Conservation (phyloP, 2,113 vertebrate species). For the Dipodomys ordii region DNA sequence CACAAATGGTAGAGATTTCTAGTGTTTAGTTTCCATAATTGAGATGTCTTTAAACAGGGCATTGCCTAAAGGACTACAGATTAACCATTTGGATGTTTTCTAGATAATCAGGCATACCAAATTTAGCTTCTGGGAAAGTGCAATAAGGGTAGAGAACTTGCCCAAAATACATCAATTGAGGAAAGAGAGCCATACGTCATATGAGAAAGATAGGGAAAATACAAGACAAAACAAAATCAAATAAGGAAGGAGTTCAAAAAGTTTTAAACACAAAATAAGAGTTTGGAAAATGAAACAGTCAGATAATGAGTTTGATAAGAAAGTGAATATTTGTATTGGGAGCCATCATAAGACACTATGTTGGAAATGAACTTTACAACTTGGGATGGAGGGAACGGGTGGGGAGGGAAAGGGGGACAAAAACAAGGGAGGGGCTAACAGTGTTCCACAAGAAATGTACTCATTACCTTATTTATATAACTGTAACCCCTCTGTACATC, state of each 20-base stretch:
- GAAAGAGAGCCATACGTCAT: not conserved
- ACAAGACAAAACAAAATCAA: not conserved
- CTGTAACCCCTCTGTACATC: no score
- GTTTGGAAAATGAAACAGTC: not conserved
- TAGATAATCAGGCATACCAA: not conserved
- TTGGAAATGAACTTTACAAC: no score
- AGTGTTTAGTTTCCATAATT: not conserved
- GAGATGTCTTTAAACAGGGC: not conserved
- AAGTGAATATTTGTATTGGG: not conserved
- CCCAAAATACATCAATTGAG: not conserved
- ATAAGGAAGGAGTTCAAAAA: not conserved
- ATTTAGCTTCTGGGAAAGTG: not conserved
- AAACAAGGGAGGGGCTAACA: no score
- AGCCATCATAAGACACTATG: not conserved
- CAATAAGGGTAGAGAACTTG: not conserved
- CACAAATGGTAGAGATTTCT: slow-evolving; percentile 22
- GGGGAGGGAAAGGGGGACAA: no score
- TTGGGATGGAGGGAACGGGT: no score
- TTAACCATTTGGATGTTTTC: not conserved
- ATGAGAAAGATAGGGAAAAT: not conserved
- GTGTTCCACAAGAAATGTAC: no score
- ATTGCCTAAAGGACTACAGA: not conserved
- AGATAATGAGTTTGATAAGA: not conserved
- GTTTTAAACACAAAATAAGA: not conserved
- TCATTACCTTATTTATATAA: no score